Base-by-base conservation (phyloP, 2,888 invertebrate species). In the Eurois occulta region DNA sequence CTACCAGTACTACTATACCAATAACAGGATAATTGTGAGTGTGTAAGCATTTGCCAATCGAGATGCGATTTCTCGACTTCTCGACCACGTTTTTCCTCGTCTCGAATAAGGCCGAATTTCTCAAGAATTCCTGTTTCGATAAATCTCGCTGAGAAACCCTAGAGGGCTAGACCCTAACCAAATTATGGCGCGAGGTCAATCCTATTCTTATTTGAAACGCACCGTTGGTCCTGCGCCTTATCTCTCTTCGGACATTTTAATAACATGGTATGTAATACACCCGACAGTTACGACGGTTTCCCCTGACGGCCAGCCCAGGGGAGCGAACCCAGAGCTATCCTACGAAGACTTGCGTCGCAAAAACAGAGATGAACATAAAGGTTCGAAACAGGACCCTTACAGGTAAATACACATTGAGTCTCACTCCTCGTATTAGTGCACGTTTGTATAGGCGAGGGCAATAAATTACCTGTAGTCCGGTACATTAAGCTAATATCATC, bases 271-370 rank as follows among this genome's bases (percentile, higher is more conserved):
- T 58, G 28, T 55, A 7, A 1, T 67, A 16, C 43, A 21, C 18
- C 35, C 52, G 28, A 32, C 72, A 84, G 84, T 28, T n/a, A 35
- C 65, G 5, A 10, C 38, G 48, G 0, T 60, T 2, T 0, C 67
- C 3, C 62, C 84, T 5, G 90, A 91, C 18, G 32, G 78, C 7
- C 60, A 80, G 24, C 84, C 89, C 7, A 58, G 86, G 18, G 35
- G 82, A 21, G 32, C 69, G 11, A 24, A 84, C 28, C 90, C 97
- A 0, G 90, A 95, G 0, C 97, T 97, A 24, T 97, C 97, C 1
- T 98, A 98, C 90, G 98, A 98, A 58, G 98, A 98, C 87, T 93
- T 98, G 79, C 97, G 98, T 35, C 97, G 97, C 71, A 97, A 96
- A 90, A 98, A 98, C 94, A 96, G 98, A 69, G 97, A 97, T 60